These are phyloP conservation scores for Sternotherus odoratus DNA, from an alignment of 2,797 vertebrate species.

Conservation along the genomic window DNA sequence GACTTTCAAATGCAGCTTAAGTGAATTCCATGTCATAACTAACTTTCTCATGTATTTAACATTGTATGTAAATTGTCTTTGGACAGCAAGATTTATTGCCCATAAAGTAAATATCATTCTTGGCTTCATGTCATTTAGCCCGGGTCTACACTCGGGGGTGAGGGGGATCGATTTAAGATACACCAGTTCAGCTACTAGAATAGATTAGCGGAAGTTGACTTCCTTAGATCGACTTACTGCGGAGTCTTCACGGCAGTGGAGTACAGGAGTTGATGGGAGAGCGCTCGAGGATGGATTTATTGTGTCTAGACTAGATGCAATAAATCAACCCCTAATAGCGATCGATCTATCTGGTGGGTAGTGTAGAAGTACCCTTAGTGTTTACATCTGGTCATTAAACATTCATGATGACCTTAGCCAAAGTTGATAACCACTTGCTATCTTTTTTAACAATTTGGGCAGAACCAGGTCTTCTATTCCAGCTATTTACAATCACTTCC, in stretches of 20 bases:
- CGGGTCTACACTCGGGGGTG: too few relatives aligned
- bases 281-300: too few relatives aligned
- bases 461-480: neutral
- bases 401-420: neutral
- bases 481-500: neutral
- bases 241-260: too few relatives aligned
- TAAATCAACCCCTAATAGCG: too few relatives aligned
- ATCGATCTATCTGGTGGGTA: too few relatives aligned
- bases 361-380: neutral
- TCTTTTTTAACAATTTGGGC: neutral
- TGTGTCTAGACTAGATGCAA: too few relatives aligned
- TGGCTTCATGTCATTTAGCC: slow-evolving; percentile 8
- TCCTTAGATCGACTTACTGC: too few relatives aligned
- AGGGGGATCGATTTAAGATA: too few relatives aligned
- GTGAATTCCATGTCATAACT: slow-evolving; percentile 30
- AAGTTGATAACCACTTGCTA: neutral
- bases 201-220: too few relatives aligned
- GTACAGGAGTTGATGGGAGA: too few relatives aligned
- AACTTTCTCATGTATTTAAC: slow-evolving; percentile 14
- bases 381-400: neutral
- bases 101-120: rapidly evolving
- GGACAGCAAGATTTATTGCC: neutral
- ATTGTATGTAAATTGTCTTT: neutral
- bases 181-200: too few relatives aligned
- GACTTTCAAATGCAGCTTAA: neutral